Percentiles rank a stretch among this genome's conserved stretches.
Conservation (phyloP, 2,113 vertebrate species). For the Pelecanus crispus region DNA sequence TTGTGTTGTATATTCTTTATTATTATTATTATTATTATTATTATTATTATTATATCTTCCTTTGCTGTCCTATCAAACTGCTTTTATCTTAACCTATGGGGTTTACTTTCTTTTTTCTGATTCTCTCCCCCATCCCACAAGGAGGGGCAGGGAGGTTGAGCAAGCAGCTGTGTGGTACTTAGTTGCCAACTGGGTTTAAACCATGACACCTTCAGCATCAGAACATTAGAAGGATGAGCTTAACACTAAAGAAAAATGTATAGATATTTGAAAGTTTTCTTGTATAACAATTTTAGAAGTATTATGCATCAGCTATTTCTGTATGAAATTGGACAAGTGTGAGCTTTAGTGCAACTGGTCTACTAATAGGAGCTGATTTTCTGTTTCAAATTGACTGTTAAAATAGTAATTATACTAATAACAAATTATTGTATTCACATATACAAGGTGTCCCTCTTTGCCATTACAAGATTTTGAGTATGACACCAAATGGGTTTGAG, state of each 20-base stretch:
- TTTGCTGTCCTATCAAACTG: too few species aligned
- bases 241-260: neutral
- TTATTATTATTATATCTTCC: too few species aligned
- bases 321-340: neutral
- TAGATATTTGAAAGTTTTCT: neutral
- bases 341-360: neutral
- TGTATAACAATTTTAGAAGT: neutral
- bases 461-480: neutral
- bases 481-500: neutral
- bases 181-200: too few species aligned
- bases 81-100: too few species aligned
- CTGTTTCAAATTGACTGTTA: neutral
- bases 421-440: neutral
- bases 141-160: too few species aligned
- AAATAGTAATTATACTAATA: neutral
- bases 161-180: too few species aligned
- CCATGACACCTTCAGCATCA: neutral
- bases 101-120: too few species aligned
- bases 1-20: too few species aligned
- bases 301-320: neutral
- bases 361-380: neutral
- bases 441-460: neutral
- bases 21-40: too few species aligned
- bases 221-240: neutral
- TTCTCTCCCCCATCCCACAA: too few species aligned